Evolutionary conservation across 2,797 vertebrate genomes (phyloP), one percentile per base, ranked within the genome.

Genomic region (Tokudaia muenninki): DNA sequence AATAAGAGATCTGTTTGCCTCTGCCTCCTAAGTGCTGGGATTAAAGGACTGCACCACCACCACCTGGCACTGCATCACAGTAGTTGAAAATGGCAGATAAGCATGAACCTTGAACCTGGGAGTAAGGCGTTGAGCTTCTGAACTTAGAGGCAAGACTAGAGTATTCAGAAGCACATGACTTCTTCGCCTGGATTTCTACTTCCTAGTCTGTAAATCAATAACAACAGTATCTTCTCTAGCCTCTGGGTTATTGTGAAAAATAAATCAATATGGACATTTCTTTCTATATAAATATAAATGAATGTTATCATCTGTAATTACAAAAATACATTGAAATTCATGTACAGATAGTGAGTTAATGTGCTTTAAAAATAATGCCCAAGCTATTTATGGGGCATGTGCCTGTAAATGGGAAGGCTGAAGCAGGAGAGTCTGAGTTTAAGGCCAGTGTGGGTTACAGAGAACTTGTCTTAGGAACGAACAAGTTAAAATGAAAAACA

Each of bases 281-380:
- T 82, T 94, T 72, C 13, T 94, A 10, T 67, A 86, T 2, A 88
- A 87, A 94, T 90, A 24, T 44, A 86, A 92, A 29, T 67, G 6
- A 80, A 87, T 78, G 52, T 31, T 26, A 4, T 8, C 65, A 70
- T n/a, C 37, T 83, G 57, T 63, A 67, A 82, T 93, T 57, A 88
- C n/a, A 92, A 93, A 91, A 77, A 88, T 21, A 5, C 65, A 34
- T 9, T 61, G 44, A 95, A 82, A 91, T 67, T 55, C n/a, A 92
- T 8, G 67, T 24, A 84, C 1, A 94, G 21, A 86, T 4, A 41
- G 55, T 44, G 61, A 86, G 44, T 21, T 81, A 79, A 78, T 21
- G n/a, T 74, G 17, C 52, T 96, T 91, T 52, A 52, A 92, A 95
- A 95, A 87, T 61, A 91, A 65, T 82, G 65, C 70, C 37, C 37